These are phyloP conservation scores for Nesoenas mayeri DNA, from an alignment of 2,113 vertebrate genomes.

Conservation along the genomic window DNA sequence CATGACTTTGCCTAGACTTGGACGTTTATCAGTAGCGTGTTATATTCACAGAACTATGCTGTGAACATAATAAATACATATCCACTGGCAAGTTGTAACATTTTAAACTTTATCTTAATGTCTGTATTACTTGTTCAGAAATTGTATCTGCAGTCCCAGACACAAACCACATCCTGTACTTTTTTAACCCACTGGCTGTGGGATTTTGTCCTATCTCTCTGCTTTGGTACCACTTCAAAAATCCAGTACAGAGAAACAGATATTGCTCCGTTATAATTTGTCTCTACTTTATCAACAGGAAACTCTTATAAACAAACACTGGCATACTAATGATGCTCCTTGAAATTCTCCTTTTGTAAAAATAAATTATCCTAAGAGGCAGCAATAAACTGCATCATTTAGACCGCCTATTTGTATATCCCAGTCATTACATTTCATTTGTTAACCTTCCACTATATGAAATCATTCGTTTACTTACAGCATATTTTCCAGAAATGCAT, in stretches of 20 bases:
- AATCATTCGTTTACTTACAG: slow-evolving; percentile 15
- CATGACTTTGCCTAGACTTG: background rate
- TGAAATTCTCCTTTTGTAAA: background rate
- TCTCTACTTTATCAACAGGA: slow-evolving; percentile 14
- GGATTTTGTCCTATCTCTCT: background rate
- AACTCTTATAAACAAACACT: slow-evolving; percentile 5
- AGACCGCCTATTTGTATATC: background rate
- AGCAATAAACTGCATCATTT: background rate
- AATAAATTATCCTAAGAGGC: slow-evolving; percentile 8
- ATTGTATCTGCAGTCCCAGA: background rate
- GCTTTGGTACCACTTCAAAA: background rate
- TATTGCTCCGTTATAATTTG: background rate
- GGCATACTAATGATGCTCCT: background rate
- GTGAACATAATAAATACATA: background rate
- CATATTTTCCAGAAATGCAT: background rate
- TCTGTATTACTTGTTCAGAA: background rate
- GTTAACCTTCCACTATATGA: background rate
- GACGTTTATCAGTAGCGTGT: background rate
- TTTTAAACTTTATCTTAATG: background rate
- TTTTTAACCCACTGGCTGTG: background rate
- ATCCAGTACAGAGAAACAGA: background rate
- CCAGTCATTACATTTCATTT: background rate
- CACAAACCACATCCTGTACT: background rate
- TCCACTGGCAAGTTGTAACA: background rate
- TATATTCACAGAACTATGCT: background rate